A percentile compares a stretch with the other conserved stretches of the same genome.
These are phyloP conservation scores for Zaprionus ghesquierei DNA, from an alignment of 1,140 invertebrate species.

Conservation along the genomic window DNA sequence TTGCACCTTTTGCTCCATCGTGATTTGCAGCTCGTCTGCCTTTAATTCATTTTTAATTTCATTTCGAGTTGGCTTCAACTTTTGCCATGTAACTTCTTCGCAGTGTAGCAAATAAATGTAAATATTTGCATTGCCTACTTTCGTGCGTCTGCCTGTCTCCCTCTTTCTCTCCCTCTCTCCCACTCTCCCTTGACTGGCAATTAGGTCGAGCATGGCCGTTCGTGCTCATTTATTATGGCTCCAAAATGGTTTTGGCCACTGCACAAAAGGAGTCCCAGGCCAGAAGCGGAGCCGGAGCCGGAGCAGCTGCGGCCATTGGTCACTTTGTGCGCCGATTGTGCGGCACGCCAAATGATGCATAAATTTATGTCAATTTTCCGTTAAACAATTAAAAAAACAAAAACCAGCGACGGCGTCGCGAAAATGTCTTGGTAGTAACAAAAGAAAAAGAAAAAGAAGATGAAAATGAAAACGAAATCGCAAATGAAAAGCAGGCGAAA, in stretches of 20 bases:
- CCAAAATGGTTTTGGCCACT: conserved; percentile 19
- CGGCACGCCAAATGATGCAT: conserved; percentile 41
- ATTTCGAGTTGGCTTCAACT: neutral
- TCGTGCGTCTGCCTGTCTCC: conserved; percentile 2
- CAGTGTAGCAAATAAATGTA: conserved; percentile 24
- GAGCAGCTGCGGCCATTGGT: conserved; percentile 1
- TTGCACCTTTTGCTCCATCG: neutral
- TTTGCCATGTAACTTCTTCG: conserved; percentile 4
- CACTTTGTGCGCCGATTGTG: conserved; percentile 23
- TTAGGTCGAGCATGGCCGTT: conserved; percentile 25
- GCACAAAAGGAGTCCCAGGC: conserved; percentile 10
- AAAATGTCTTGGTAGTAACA: neutral
- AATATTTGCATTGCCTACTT: conserved; percentile 48
- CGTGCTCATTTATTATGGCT: conserved; percentile 41
- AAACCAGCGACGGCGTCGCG: conserved; percentile 4
- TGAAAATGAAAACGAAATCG: neutral
- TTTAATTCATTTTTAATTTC: neutral
- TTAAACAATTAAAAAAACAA: conserved; percentile 46
- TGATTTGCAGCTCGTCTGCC: neutral
- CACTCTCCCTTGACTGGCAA: conserved; percentile 1
- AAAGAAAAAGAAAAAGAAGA: neutral
- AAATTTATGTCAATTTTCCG: conserved; percentile 53
- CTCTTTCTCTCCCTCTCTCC: too few species aligned
- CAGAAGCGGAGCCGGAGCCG: neutral
- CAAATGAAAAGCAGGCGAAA: conserved; percentile 28